Base-by-base conservation (phyloP, 2,888 invertebrate species). In the Oscheius sp. region DNA sequence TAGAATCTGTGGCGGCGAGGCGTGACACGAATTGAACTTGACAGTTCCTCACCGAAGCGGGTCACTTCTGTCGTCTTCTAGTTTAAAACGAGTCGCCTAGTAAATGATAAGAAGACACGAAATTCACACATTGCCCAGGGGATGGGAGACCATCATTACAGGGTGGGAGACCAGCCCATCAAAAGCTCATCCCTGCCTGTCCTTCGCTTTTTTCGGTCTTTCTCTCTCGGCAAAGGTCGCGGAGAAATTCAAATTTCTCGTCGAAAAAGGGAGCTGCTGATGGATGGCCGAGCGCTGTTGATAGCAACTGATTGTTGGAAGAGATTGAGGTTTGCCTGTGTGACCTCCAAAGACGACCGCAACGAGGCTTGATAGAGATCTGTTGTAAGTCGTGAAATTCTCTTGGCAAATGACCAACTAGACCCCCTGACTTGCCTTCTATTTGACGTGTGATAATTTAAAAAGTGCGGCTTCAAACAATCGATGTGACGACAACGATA, bases 281-380 rank as follows among this genome's bases (percentile, higher is more conserved):
- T 61, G n/a, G 61, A 61, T 61, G 58, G 25, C 25, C 53, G 25
- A 53, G 53, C 53, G 53, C 2, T 21, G 21, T 25, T 53, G 53
- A 53, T 53, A 53, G 53, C 12, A n/a, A 53, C 35, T 58, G 58
- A 58, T 53, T 53, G 25, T 16, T 58, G 23, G 1, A 18, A 12
- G 58, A 58, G 58, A 58, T 58, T 58, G 58, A 58, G 58, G 35
- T 58, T 25, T 21, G 35, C 35, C 49, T 29, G 58, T 58, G 53
- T 53, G 49, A 21, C 61, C 61, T 61, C 61, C 61, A 61, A 61
- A 49, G n/a, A 61, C 61, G 61, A 61, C 61, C 61, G 61, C 61
- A 61, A 45, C 58, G 58, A 58, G 27, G 25, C 27, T 12, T 58
- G 58, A 58, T 58, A 58, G 58, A n/a, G 27, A 25, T 27, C 27